These are phyloP conservation scores for Pterocles gutturalis DNA, from an alignment of 2,113 vertebrate species.

Conservation along the genomic window DNA sequence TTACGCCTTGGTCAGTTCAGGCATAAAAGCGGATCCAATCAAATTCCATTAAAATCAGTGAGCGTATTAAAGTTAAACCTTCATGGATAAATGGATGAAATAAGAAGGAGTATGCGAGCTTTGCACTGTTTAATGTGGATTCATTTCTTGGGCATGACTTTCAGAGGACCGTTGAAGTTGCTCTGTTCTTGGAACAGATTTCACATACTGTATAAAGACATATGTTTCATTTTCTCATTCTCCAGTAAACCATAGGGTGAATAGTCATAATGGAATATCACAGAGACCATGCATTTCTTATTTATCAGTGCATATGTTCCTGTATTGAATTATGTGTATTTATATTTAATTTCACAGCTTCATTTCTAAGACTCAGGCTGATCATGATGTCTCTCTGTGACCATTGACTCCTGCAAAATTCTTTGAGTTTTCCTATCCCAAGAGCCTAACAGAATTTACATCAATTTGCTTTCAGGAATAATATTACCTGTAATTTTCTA, in stretches of 20 bases:
- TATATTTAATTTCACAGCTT: constrained; percentile 5
- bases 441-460: constrained; percentile 15
- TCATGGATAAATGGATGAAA: neutral
- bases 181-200: neutral
- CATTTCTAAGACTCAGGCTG: constrained; percentile 6
- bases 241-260: neutral
- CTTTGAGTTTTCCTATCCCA: constrained; percentile 17
- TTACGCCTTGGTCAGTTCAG: neutral
- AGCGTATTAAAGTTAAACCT: neutral
- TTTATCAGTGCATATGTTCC: neutral
- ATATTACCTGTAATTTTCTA: constrained; percentile 62
- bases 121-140: neutral
- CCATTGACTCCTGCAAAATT: constrained; percentile 32
- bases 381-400: neutral
- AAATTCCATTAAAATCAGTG: neutral
- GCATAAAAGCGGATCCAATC: neutral
- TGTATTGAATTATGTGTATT: neutral
- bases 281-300: neutral
- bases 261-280: neutral
- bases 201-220: neutral
- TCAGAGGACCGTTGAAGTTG: neutral
- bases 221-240: neutral
- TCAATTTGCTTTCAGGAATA: constrained; percentile 64
- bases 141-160: neutral
- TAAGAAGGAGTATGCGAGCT: neutral